These are phyloP conservation scores for Anguilla rostrata DNA, from an alignment of 2,113 vertebrate species.

Conservation along the genomic window DNA sequence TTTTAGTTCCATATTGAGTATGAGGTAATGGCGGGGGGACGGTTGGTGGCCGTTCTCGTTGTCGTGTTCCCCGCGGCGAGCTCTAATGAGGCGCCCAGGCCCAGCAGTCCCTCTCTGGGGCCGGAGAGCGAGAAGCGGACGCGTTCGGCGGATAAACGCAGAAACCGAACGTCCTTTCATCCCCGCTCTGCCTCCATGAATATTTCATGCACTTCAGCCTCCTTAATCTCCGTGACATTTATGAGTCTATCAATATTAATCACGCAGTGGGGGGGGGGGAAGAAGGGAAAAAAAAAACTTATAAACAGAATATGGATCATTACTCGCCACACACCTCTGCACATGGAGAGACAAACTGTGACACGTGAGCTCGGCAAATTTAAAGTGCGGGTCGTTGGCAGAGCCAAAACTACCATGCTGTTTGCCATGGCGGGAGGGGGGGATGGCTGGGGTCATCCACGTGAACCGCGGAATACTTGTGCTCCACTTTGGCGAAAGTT, in stretches of 20 bases:
- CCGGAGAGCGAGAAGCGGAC: slow-evolving; percentile 6
- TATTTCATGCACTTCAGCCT: slow-evolving; percentile 26
- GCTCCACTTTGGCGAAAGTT: too few species aligned
- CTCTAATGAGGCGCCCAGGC: slow-evolving; percentile 38
- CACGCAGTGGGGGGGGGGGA: not conserved
- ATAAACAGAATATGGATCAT: not conserved
- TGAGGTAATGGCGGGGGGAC: not conserved
- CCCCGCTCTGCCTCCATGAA: slow-evolving; percentile 29
- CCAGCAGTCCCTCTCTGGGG: slow-evolving; percentile 5
- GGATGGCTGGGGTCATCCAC: too few species aligned
- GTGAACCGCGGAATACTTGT: too few species aligned
- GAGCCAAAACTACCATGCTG: too few species aligned
- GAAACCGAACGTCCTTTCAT: slow-evolving; percentile 25
- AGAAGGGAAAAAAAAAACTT: not conserved
- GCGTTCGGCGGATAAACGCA: not conserved
- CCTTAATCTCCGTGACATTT: slow-evolving; percentile 26
- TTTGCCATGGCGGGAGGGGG: too few species aligned
- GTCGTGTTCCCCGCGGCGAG: not conserved
- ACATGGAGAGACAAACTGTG: not conserved
- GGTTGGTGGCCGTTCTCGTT: too few species aligned
- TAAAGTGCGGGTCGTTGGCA: not conserved
- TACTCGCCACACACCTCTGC: not conserved
- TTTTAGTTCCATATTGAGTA: not conserved
- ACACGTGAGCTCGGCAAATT: not conserved
- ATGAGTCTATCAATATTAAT: slow-evolving; percentile 34